Base-by-base conservation (phyloP, 30 jellyfish, hydroid and myxozoan species). In the Turritopsis rubra region DNA sequence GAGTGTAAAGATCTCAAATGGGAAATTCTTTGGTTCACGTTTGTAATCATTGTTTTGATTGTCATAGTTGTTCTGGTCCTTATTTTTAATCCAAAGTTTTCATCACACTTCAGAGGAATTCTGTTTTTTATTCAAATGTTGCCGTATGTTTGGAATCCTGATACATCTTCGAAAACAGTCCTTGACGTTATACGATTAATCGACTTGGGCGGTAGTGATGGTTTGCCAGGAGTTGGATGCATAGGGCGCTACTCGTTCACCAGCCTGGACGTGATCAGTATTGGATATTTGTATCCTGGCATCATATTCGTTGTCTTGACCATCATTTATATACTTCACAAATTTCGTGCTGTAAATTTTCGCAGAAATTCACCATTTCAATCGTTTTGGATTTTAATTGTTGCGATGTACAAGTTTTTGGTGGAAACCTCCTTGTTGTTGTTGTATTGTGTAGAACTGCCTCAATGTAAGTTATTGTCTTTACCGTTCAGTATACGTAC, bases 301-400 rank as follows among this genome's bases (percentile, higher is more conserved):
- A 19, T 71, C 16, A 66, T 85, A 20, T 77, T 75, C 7, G 21
- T 85, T 29, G 83, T 89, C 16, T 85, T 89, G 0, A 27, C 71
- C 73, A 66, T 68, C 4, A 65, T 81, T n/a, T 89, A 79, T 41
- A 28, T 89, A 22, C 90, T 89, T 20, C 73, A 81, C 81, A 75
- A 66, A 65, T 71, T 16, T 54, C 75, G 88, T 16, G 20, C 82
- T 18, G 53, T 89, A 68, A 85, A 78, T n/a, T 75, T 89, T 52
- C 77, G 65, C 68, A 77, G 96, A 52, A 80, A 76, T 70, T 80
- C 96, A 21, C 96, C 96, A 52, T 89, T 89, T 65, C 88, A 71
- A 66, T 88, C 96, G 29, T 85, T 89, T 80, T 89, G 96, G 96
- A 65, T 85, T 9, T 82, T 89, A 52, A 80, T 81, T 52, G 74